phyloP scores from a whole-genome alignment of 2,113 vertebrate genomes.

The Pavo muticus region DNA sequence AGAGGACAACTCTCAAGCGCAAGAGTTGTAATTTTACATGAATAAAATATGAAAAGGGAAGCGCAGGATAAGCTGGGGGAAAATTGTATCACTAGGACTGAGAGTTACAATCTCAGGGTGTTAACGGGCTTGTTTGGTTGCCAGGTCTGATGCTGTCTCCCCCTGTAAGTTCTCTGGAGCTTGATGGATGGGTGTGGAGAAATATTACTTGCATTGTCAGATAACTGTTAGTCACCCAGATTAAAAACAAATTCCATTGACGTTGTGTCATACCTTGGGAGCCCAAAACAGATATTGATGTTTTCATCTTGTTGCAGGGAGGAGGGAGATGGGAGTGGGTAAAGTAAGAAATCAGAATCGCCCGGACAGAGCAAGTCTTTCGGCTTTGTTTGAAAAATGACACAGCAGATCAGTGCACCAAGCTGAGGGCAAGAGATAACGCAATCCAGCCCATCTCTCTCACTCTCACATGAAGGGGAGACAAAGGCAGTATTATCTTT shows the following conservation, averaged over 20 bases:
- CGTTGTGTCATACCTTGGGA: slow-evolving; percentile 34
- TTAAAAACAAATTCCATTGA: slow-evolving; percentile 65
- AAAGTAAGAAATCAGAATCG: slow-evolving; percentile 47
- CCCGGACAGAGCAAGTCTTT: slow-evolving; percentile 28
- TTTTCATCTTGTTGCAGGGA: slow-evolving; percentile 53
- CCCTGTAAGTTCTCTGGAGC: not conserved
- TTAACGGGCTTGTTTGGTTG: slow-evolving; percentile 25
- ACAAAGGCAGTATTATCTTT: not conserved
- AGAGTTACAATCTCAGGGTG: not conserved
- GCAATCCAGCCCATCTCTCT: not conserved
- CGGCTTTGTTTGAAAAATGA: slow-evolving; percentile 53
- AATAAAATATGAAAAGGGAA: slow-evolving; percentile 62
- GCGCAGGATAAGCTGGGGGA: not conserved
- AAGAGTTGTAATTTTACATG: slow-evolving; percentile 38
- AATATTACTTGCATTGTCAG: slow-evolving; percentile 61
- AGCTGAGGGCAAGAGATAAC: slow-evolving; percentile 11
- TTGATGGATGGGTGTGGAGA: slow-evolving; percentile 44
- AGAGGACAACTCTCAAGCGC: slow-evolving; percentile 50
- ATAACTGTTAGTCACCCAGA: slow-evolving; percentile 55
- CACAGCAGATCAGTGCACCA: not conserved
- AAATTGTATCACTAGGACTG: not conserved
- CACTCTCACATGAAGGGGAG: not conserved
- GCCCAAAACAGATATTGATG: slow-evolving; percentile 54
- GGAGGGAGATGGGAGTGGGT: slow-evolving; percentile 27
- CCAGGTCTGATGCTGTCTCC: slow-evolving; percentile 16